These are phyloP conservation scores for Ennomos fuscantarius DNA, from an alignment of 2,888 invertebrate genomes.

Conservation along the genomic window DNA sequence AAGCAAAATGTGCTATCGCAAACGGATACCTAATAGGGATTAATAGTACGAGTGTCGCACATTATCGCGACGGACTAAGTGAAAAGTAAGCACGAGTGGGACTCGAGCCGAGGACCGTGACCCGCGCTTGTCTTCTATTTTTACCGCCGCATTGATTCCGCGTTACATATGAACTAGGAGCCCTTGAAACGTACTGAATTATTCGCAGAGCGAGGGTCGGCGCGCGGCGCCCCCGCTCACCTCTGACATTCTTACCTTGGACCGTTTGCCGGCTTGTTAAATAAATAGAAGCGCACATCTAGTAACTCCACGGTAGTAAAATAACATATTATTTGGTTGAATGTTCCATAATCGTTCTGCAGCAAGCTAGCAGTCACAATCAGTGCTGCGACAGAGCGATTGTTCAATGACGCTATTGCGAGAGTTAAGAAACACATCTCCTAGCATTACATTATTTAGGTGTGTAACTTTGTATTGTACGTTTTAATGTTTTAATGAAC, in stretches of 20 bases:
- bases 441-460: no score
- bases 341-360: no score
- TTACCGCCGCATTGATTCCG: constrained; percentile 38
- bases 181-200: constrained; percentile 43
- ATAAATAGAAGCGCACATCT: constrained; percentile 1
- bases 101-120: constrained; percentile 16
- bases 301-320: not conserved
- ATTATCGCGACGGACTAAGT: not conserved
- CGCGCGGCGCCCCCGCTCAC: constrained; percentile 25
- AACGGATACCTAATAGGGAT: not conserved
- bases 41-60: no score
- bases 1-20: constrained; percentile 2
- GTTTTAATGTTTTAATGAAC: no score
- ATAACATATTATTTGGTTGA: no score
- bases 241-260: constrained; percentile 35
- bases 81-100: not conserved
- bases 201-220: constrained; percentile 32
- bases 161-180: constrained; percentile 14
- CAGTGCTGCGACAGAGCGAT: no score
- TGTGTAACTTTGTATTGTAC: no score
- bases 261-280: constrained; percentile 13
- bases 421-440: no score
- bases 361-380: no score
- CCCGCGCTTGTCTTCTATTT: constrained; percentile 28
- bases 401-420: no score